Evolutionary conservation across 2,888 invertebrate species (phyloP).

Genomic region (Noctua janthina): DNA sequence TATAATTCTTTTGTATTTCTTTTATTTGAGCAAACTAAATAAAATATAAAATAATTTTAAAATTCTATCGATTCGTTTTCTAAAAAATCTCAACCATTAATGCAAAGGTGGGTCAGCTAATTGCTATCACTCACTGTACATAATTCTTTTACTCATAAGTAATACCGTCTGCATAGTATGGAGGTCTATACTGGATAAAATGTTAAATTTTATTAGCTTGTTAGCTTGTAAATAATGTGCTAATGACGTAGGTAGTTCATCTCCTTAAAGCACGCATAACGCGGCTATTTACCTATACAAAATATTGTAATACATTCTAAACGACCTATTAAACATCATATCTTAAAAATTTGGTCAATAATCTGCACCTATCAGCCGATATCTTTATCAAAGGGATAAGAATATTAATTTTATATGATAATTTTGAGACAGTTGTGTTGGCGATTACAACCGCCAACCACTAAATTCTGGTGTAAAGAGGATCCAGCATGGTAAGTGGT

Average conservation of each 20-base stretch:
- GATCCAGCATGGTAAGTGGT: constrained; percentile 72
- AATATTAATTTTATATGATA: constrained; percentile 76
- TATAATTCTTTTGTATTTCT: too few species aligned
- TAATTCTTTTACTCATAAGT: not conserved
- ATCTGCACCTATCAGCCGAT: constrained; percentile 77
- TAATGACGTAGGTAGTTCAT: too few species aligned
- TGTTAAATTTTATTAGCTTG: too few species aligned
- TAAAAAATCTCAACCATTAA: too few species aligned
- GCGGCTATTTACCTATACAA: not conserved
- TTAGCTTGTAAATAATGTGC: not conserved
- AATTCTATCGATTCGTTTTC: too few species aligned
- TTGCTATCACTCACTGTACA: too few species aligned
- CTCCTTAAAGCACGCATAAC: not conserved
- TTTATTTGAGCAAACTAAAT: too few species aligned
- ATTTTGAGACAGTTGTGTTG: constrained; percentile 81
- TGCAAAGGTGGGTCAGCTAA: too few species aligned
- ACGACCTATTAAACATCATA: constrained; percentile 75
- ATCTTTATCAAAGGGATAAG: constrained; percentile 83
- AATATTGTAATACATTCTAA: constrained; percentile 58
- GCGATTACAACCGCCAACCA: constrained; percentile 78
- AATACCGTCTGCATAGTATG: not conserved
- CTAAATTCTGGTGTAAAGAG: constrained; percentile 63
- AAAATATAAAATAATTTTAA: too few species aligned
- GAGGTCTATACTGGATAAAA: not conserved
- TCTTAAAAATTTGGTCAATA: constrained; percentile 76